These are phyloP conservation scores for Rhinophrynus dorsalis DNA, from an alignment of 2,797 vertebrate species.

Conservation along the genomic window DNA sequence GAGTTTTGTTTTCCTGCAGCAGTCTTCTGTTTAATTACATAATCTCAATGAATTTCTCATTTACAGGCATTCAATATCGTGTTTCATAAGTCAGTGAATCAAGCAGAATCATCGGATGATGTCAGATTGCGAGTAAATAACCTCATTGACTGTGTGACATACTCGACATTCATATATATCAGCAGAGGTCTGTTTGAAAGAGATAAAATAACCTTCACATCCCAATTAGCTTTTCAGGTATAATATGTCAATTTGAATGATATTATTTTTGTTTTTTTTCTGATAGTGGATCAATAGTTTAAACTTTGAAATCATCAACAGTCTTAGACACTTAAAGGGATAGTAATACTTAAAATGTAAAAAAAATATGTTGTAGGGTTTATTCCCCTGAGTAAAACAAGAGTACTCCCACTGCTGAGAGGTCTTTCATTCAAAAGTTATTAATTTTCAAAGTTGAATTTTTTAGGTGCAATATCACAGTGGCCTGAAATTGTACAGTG, in stretches of 20 bases:
- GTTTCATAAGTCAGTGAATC: conserved; percentile 77
- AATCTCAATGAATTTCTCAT: conserved; percentile 56
- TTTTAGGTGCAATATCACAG: no score
- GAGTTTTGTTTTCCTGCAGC: conserved; percentile 6
- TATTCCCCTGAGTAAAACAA: no score
- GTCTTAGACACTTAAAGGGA: no score
- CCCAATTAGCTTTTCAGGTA: conserved; percentile 73
- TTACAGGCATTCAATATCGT: conserved; percentile 75
- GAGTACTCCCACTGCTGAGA: no score
- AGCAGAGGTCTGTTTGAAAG: conserved; percentile 75
- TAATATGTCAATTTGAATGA: conserved; percentile 3
- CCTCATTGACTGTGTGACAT: conserved; percentile 69
- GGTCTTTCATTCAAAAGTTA: no score
- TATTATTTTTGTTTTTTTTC: neutral
- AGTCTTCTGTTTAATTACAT: conserved; percentile 49
- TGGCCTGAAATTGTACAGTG: no score
- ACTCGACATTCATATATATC: conserved; percentile 76
- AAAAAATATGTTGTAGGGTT: no score
- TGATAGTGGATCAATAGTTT: no score
- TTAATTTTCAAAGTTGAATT: no score
- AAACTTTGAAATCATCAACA: no score
- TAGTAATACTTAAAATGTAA: no score
- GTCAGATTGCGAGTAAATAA: conserved; percentile 68
- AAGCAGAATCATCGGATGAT: conserved; percentile 67
- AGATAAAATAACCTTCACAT: conserved; percentile 76